A percentile compares a stretch with the other conserved stretches of the same genome.
Conservation (phyloP, 2,113 vertebrate species). For the Eulemur macaco region DNA sequence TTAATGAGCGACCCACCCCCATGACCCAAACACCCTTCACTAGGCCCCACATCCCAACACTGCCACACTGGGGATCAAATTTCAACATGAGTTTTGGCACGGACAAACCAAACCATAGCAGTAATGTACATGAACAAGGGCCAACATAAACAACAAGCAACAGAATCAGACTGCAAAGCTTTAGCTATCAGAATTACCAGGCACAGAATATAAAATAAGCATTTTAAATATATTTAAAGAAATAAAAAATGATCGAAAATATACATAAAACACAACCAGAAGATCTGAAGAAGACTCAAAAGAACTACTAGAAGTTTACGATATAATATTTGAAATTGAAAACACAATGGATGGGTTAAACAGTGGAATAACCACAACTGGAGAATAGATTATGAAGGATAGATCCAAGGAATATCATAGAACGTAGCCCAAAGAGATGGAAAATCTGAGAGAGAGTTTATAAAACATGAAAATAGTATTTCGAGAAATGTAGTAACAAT, state of each 20-base stretch:
- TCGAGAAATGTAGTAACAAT: background rate
- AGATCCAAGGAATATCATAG: background rate
- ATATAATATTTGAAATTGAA: slow-evolving; percentile 32
- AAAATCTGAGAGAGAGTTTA: slow-evolving; percentile 19
- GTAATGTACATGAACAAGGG: background rate
- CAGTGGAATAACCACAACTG: slow-evolving; percentile 10
- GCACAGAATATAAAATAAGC: slow-evolving; percentile 3
- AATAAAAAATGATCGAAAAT: slow-evolving; percentile 9
- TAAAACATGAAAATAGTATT: background rate
- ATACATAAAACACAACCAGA: background rate
- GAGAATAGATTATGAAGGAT: slow-evolving; percentile 22
- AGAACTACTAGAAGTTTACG: background rate
- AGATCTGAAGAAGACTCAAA: slow-evolving; percentile 44
- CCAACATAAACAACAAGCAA: background rate
- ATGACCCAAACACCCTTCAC: background rate
- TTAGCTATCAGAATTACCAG: slow-evolving; percentile 17
- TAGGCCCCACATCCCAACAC: background rate
- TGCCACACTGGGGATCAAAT: background rate
- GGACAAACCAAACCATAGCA: background rate
- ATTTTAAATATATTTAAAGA: slow-evolving; percentile 24
- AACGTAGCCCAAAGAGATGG: slow-evolving; percentile 7
- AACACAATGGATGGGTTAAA: background rate
- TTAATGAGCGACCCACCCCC: background rate
- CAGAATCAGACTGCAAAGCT: background rate
- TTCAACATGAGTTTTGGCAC: background rate